Evolutionary conservation across 2,888 invertebrate genomes (phyloP).

Genomic region (Hemistola chrysoprasaria): DNA sequence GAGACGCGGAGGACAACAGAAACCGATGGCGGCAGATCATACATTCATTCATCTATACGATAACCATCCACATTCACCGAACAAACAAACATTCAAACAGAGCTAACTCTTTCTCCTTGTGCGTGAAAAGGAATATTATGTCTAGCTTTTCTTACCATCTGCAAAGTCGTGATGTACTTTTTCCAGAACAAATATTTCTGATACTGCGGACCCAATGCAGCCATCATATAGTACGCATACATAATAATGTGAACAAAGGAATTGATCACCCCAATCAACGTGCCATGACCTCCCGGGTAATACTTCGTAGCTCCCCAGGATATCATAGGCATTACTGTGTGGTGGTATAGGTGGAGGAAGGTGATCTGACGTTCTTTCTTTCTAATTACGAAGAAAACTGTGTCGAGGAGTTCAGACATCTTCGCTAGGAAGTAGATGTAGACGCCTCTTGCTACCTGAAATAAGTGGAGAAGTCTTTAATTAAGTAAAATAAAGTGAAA

Average conservation of each 20-base stretch:
- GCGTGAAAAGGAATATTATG: too few relatives aligned
- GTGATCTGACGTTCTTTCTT: slow-evolving; percentile 95
- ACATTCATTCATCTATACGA: too few relatives aligned
- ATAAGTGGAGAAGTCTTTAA: too few relatives aligned
- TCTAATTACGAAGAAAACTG: slow-evolving; percentile 95
- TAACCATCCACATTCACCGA: too few relatives aligned
- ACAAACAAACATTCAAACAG: too few relatives aligned
- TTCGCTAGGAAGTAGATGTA: slow-evolving; percentile 95
- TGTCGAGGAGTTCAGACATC: slow-evolving; percentile 94
- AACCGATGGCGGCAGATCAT: too few relatives aligned
- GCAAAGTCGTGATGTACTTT: slow-evolving; percentile 92
- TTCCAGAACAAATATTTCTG: slow-evolving; percentile 97
- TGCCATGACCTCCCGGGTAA: slow-evolving; percentile 93
- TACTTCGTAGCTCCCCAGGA: slow-evolving; percentile 97
- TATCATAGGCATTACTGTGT: slow-evolving; percentile 96
- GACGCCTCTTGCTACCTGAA: slow-evolving; percentile 86
- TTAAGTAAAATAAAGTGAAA: too few relatives aligned
- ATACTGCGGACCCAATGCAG: slow-evolving; percentile 93
- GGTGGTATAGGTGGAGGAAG: slow-evolving; percentile 96
- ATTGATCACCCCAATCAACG: slow-evolving; percentile 94
- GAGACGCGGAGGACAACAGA: too few relatives aligned
- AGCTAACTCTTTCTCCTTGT: too few relatives aligned
- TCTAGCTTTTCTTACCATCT: slow-evolving; percentile 48
- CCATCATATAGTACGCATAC: slow-evolving; percentile 95
- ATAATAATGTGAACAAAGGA: slow-evolving; percentile 97